Conservation (phyloP, 2,888 invertebrate species). For the Caenorhabditis sp. region DNA sequence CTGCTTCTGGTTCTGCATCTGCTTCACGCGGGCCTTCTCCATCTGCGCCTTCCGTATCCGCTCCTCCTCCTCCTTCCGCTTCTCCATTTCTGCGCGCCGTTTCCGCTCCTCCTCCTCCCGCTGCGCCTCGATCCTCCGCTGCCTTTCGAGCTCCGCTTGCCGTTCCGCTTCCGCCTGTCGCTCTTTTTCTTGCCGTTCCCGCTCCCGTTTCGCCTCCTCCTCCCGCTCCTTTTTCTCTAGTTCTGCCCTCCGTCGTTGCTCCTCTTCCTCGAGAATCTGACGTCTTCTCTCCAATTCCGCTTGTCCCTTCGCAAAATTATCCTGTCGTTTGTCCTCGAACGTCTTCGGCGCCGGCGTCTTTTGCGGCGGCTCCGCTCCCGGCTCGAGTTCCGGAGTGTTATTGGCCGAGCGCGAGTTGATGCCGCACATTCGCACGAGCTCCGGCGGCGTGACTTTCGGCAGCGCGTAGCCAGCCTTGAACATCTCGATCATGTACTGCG, state of each 20-base stretch:
- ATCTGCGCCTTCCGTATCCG: constrained; percentile 96
- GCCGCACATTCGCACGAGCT: constrained; percentile 79
- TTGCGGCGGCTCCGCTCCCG: constrained; percentile 72
- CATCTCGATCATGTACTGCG: constrained; percentile 93
- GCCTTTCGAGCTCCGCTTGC: constrained; percentile 56
- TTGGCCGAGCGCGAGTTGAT: constrained; percentile 59
- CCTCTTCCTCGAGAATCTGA: constrained; percentile 89
- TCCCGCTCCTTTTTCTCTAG: constrained; percentile 84
- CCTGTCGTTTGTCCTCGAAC: constrained; percentile 94
- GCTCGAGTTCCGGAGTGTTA: constrained; percentile 61
- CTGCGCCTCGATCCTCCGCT: constrained; percentile 36
- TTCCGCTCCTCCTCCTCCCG: constrained; percentile 89
- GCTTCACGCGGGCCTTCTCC: constrained; percentile 92
- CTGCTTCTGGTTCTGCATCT: constrained; percentile 83
- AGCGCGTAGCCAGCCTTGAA: constrained; percentile 86
- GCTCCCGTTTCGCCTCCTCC: constrained; percentile 91
- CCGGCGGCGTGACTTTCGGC: constrained; percentile 88
- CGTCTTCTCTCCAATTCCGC: constrained; percentile 94
- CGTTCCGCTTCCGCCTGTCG: constrained; percentile 71
- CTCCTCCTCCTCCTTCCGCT: constrained; percentile 89
- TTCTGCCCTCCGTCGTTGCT: constrained; percentile 82
- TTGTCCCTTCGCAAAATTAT: constrained; percentile 98
- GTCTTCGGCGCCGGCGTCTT: constrained; percentile 71
- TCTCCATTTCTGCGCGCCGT: constrained; percentile 78
- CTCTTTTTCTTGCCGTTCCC: constrained; percentile 83